Base-by-base conservation (phyloP, 2,113 vertebrate species). In the Tenrec ecaudatus region DNA sequence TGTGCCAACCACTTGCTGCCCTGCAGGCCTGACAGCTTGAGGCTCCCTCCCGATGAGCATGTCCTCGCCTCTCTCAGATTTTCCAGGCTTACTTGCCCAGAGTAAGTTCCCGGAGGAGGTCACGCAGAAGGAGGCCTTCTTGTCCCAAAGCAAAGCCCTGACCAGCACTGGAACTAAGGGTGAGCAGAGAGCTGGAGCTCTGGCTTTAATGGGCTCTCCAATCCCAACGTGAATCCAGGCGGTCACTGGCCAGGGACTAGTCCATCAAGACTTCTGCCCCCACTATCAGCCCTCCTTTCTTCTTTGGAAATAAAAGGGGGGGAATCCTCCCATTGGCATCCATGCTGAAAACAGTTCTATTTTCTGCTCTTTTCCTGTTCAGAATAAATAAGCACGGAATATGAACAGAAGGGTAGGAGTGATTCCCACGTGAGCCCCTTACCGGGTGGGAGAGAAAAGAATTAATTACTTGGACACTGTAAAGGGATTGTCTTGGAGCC, bases 321-420 rank as follows among this genome's bases (percentile, higher is more conserved):
- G 33, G 78, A 60, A 2, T 19, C 53, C 23, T 69, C 80, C 58
- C 27, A 1, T 9, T 93, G 86, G 79, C 71, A 79, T 93, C 89
- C 87, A 22, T 58, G 90, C 93, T 82, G 58, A 93, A 96, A 92
- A 90, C 89, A n/a, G 83, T 93, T 97, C 97, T 96, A 95, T 96
- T 97, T 97, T 97, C 91, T 69, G 95, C 94, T 82, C 91, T 36
- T 69, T 96, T 96, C 82, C 92, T 80, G 89, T 83, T 95, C 25
- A n/a, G 53, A 84, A 92, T 53, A 53, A 53, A 53, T 88, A 95
- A 82, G 47, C 69, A 80, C 23, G 62, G 87, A 82, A 90, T 43
- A 4, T 83, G 62, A 97, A 91, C 53, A 95, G 92, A 95, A 97
- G 92, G 40, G 91, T 1, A 7, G 57, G 25, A 88, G 90, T 78